Base-by-base conservation (phyloP, 92 coral and sea anemone genomes). In the Ricordea florida region DNA sequence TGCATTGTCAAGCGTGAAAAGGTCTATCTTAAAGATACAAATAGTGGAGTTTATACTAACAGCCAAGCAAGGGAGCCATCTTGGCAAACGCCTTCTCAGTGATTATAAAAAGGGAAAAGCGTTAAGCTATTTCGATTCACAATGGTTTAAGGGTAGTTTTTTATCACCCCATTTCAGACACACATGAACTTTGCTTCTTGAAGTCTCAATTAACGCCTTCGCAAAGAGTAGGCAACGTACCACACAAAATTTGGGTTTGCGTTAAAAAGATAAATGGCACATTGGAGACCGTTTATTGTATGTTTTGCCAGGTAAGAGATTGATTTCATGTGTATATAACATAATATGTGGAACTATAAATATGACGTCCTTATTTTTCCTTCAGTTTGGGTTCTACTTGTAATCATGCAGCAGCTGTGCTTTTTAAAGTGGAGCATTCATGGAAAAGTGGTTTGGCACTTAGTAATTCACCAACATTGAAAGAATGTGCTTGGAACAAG, bases 381-480 rank as follows among this genome's bases (percentile, higher is more conserved):
- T 50, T 74, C 38, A 71, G 81, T 24, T 62, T 81, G 65, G 88
- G 87, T 5, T 72, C 86, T 26, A 85, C 81, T 15, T 79, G 86
- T 57, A 79, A 79, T 57, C 90, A 85, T 49, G 76, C 79, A 30
- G 91, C 91, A 22, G 87, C 91, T 14, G 87, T 81, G 10, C 65
- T 81, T 17, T 80, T 80, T 36, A 85, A 85, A 63, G 83, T 85
- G 27, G 87, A 80, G 58, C 55, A 81, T 72, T 82, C 87, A 9
- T 72, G 87, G 91, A 72, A 27, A 62, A 79, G 51, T 80, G 79
- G 83, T 24, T 72, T 53, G 77, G 67, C 53, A 61, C 52, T 57
- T 15, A 31, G 24, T 30, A 22, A 42, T 33, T 59, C 83, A 8
- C 90, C 85, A 53, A 85, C 78, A 30, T 85, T 82, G 24, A 76